Evolutionary conservation across 2,888 invertebrate species (phyloP), one percentile per base, ranked within the genome.

Genomic region (Aradus depressus): DNA sequence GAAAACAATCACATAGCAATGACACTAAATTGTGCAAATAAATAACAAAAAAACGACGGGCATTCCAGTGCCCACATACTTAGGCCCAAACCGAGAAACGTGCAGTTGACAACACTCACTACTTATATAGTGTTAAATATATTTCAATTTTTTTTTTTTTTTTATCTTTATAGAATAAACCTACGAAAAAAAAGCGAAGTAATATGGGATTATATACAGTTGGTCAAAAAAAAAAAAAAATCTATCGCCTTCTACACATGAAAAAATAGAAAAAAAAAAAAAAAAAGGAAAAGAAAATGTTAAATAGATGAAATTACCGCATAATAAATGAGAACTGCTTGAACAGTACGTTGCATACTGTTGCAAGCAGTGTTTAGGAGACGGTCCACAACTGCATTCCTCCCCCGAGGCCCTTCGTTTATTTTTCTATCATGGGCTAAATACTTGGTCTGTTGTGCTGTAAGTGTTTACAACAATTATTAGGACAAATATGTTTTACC

Each of bases 341-440:
- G 56, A 44, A 56, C 56, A 53, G 53, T 56, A 55, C 31, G 52
- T 43, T 26, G 53, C 55, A 56, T 56, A 56, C 53, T 56, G 50
- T 38, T 19, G n/a, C 51, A 38, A 38, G 51, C 44, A 51, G 44
- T 51, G 28, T 25, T 32, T 21, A 22, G 38, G 47, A 25, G 38
- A 38, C 26, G 37, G 14, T 41, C 49, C 32, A 41, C 32, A 19
- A 49, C 49, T 49, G 49, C 41, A 31, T 22, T 35, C 23, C 41
- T 48, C 32, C 41, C 44, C 49, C 41, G 41, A 41, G 49, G 41
- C 49, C 32, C 32, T 41, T 41, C 23, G 49, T 35, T 41, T 49
- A 49, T 49, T 49, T 49, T 41, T 39, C 41, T 41, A 49, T 49
- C 49, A 49, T 49, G 32, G 49, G 32, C 41, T 41, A 49, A 49